Base-by-base conservation (phyloP, 2,888 invertebrate genomes). In the Phalera bucephala region DNA sequence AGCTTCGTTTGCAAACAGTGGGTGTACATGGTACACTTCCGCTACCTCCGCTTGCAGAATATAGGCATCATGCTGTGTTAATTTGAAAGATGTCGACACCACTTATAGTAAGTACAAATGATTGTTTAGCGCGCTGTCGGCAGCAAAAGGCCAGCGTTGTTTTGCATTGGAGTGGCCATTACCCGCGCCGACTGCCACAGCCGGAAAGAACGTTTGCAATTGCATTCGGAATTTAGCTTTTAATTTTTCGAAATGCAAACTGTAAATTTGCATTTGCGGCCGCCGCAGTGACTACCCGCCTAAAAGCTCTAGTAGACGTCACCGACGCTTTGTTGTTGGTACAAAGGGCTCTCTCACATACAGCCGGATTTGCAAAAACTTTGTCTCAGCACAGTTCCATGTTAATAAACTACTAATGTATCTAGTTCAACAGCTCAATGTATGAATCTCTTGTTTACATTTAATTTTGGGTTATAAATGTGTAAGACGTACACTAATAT, bases 191-290 rank as follows among this genome's bases (percentile, higher is more conserved):
- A 73, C 82, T 78, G 78, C 67, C 70, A n/a, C 26, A 13, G 8
- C 8, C 13, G 26, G 69, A 79, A 80, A 80, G 79, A 82, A 77
- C 77, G 76, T 64, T 82, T 66, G 76, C 76, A 80, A 85, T 84
- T 78, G 80, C 85, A 84, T 84, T 81, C 74, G 78, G 81, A 87
- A 81, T 77, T 84, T 80, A 75, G 82, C 81, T 85, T 87, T 86
- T 84, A 84, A 84, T 85, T 86, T 86, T 83, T 82, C 80, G 71
- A 82, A 86, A 83, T 80, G 78, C 81, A 82, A 83, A 87, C 81
- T 77, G 77, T 79, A 83, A 84, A 82, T 85, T 85, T 72, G 69
- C 77, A 76, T 85, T 83, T 84, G 85, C 64, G 76, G 76, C 55
- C 67, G 75, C 75, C 64, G 79, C 74, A 75, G 79, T 78, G 82